These are phyloP conservation scores for Naja naja DNA, from an alignment of 2,113 vertebrate species.

Conservation along the genomic window DNA sequence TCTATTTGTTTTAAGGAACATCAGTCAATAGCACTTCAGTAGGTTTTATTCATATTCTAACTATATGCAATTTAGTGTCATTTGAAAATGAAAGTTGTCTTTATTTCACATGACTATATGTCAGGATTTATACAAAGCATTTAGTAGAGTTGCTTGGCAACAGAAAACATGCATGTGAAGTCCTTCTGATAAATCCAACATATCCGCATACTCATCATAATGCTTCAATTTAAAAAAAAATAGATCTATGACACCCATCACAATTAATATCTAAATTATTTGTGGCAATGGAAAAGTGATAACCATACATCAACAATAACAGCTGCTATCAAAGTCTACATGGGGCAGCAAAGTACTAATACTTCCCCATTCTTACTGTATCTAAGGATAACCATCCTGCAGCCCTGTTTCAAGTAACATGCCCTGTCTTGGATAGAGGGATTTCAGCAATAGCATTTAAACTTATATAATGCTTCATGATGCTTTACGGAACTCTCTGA, in stretches of 20 bases:
- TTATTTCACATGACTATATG: not conserved
- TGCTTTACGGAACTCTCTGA: too few species aligned
- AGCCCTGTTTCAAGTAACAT: not conserved
- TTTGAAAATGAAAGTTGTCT: not conserved
- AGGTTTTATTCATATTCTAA: not conserved
- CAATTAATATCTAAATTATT: not conserved
- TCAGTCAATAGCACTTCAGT: not conserved
- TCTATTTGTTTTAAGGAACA: not conserved
- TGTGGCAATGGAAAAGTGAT: not conserved
- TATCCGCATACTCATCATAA: not conserved
- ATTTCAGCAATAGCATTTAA: too few species aligned
- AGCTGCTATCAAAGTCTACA: not conserved
- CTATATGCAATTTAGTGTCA: not conserved
- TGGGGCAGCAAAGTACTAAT: not conserved
- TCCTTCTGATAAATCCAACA: not conserved
- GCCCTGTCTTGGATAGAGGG: too few species aligned
- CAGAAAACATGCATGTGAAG: not conserved
- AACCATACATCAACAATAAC: not conserved
- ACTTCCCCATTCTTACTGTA: not conserved
- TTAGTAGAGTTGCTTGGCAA: not conserved
- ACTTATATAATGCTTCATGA: too few species aligned
- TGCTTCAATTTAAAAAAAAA: not conserved
- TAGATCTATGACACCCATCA: not conserved
- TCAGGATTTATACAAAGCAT: not conserved
- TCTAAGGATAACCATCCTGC: not conserved